Percentiles rank a stretch among this genome's conserved stretches.
Conservation (phyloP, 2,888 invertebrate genomes). For the Cephus runcator region DNA sequence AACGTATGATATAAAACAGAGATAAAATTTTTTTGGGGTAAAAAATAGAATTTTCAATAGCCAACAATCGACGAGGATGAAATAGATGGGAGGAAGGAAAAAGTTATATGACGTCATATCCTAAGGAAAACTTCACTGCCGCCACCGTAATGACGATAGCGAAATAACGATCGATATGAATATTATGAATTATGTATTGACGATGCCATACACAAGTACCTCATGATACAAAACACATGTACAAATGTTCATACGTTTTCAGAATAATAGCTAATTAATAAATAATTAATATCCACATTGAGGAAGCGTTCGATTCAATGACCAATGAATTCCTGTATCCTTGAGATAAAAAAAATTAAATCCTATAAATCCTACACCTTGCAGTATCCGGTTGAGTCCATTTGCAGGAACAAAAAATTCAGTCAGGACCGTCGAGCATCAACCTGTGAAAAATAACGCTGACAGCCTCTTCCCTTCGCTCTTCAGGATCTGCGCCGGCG, state of each 20-base stretch:
- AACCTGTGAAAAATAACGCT: not conserved
- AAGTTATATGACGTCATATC: not conserved
- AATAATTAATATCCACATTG: constrained; percentile 55
- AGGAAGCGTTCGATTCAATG: not conserved
- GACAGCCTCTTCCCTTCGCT: not conserved
- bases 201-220: constrained; percentile 64
- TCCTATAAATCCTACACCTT: not conserved
- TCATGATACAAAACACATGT: constrained; percentile 64
- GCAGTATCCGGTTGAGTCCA: not conserved
- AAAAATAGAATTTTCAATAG: not conserved
- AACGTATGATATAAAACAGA: not conserved
- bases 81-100: not conserved
- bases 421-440: not conserved
- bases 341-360: too few species aligned
- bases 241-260: constrained; percentile 65
- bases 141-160: constrained; percentile 7
- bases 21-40: not conserved
- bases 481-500: not conserved
- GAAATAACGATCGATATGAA: not conserved
- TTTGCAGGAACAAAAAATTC: not conserved
- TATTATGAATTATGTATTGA: constrained; percentile 55
- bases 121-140: constrained; percentile 9
- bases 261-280: constrained; percentile 64
- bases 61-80: not conserved
- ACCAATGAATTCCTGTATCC: not conserved